Evolutionary conservation across 2,113 vertebrate genomes (phyloP).

Genomic region (Trinectes maculatus): DNA sequence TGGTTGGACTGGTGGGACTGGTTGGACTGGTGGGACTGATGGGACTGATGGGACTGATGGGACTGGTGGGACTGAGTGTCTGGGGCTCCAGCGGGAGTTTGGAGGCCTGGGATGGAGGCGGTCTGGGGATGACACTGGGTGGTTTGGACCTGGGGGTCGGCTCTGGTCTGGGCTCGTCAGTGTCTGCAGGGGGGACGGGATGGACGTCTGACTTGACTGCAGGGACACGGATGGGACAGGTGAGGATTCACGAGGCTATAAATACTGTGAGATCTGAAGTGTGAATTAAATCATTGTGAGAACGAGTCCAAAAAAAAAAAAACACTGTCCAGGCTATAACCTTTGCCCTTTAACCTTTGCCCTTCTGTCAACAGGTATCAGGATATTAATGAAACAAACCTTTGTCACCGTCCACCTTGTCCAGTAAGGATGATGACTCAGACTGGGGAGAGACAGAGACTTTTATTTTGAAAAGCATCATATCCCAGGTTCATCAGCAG

Average conservation of each 20-base stretch:
- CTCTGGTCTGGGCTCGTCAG: conserved; percentile 83
- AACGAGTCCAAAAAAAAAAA: too few relatives aligned
- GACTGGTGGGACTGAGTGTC: conserved; percentile 83
- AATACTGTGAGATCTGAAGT: too few relatives aligned
- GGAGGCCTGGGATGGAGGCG: conserved; percentile 74
- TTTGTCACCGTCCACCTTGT: conserved; percentile 81
- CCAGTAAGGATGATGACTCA: conserved; percentile 34
- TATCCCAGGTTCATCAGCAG: too few relatives aligned
- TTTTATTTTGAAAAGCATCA: background rate
- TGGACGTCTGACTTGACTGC: conserved; percentile 26
- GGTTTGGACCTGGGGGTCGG: conserved; percentile 77
- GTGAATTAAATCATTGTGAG: too few relatives aligned
- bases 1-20: conserved; percentile 79
- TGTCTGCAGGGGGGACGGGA: conserved; percentile 17
- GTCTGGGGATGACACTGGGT: conserved; percentile 78
- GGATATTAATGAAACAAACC: conserved; percentile 69
- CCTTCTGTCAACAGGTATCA: background rate
- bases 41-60: conserved; percentile 25
- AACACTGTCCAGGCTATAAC: too few relatives aligned
- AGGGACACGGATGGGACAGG: too few relatives aligned
- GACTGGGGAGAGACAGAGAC: conserved; percentile 38
- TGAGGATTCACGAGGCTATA: too few relatives aligned
- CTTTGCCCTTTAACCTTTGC: background rate
- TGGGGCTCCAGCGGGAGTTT: conserved; percentile 79
- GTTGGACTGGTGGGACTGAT: conserved; percentile 76